Evolutionary conservation across 2,797 vertebrate species (phyloP).

Genomic region (Podargus strigoides): DNA sequence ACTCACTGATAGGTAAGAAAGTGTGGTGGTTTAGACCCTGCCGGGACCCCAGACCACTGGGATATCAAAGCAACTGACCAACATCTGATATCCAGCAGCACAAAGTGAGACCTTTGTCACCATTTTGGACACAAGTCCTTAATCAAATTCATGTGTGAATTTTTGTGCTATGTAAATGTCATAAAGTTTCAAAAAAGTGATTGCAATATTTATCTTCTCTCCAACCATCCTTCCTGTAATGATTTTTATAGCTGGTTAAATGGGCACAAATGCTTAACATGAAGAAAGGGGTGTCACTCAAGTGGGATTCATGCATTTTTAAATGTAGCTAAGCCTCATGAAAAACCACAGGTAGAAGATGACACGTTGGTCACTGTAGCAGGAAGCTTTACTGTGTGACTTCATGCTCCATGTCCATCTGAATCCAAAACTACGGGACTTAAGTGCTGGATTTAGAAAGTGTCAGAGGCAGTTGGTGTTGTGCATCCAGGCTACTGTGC

Average conservation of each 20-base stretch:
- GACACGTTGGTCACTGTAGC: neutral
- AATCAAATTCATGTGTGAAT: neutral
- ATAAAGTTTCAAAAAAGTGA: neutral
- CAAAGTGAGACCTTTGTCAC: neutral
- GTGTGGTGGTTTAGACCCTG: too few relatives aligned
- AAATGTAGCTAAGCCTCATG: neutral
- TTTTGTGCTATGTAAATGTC: neutral
- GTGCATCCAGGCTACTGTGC: neutral
- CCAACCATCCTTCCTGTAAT: neutral
- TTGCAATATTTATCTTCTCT: neutral
- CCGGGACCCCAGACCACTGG: too few relatives aligned
- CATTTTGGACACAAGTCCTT: neutral
- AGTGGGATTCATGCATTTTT: neutral
- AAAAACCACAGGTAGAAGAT: neutral
- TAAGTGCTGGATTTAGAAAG: neutral
- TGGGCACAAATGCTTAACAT: neutral
- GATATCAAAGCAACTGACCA: neutral
- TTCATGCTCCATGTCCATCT: neutral
- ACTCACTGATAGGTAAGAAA: neutral
- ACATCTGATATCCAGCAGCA: rapidly evolving
- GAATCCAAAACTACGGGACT: neutral
- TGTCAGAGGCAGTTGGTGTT: neutral
- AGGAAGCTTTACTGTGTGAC: neutral
- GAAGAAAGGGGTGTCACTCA: neutral
- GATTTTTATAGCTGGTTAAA: neutral